Base-by-base conservation (phyloP, 2,888 invertebrate species). In the Hydraecia micacea region DNA sequence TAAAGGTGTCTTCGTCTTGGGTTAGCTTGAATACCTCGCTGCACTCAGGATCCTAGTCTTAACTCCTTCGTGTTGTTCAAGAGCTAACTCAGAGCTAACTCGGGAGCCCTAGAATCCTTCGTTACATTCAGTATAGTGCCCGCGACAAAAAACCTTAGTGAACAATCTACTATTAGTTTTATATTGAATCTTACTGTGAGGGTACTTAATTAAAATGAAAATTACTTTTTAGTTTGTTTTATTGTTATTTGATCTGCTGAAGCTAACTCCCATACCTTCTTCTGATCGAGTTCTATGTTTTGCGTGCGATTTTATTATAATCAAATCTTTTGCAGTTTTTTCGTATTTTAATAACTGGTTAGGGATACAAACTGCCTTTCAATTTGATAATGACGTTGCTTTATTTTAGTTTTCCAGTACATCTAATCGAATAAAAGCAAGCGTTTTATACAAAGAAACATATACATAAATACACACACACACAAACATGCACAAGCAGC, bases 361-460 rank as follows among this genome's bases (percentile, higher is more conserved):
- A 15, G 25, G 21, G 21, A 21, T 21, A 46, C 32, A 46, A 65
- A 25, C 15, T 25, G 11, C 7, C 9, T 32, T 36, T 66, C 3
- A n/a, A 46, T 36, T n/a, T 66, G 8, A 18, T 11, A 28, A 25
- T 15, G 3, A 7, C 21, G 8, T 36, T 69, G 5, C 21, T 36
- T 28, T 60, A 3, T 80, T 73, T 11, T 46, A 66, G 79, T 67
- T 25, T 52, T 39, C 15, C n/a, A 25, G 28, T 73, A 32, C 42
- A 66, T 70, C 8, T 73, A 21, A 63, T 68, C 55, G 15, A 21
- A 25, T 32, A 32, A 52, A 69, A 66, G 78, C 1, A 62, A 65
- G 8, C 49, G 15, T 76, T 18, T 2, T 79, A 3, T 52, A 76
- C 6, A 49, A 42, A 0, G 2, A 76, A 0, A 66, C 5, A 39